Evolutionary conservation across 2,113 vertebrate genomes (phyloP), one percentile per base, ranked within the genome.

Genomic region (Pelecanoides urinatrix): DNA sequence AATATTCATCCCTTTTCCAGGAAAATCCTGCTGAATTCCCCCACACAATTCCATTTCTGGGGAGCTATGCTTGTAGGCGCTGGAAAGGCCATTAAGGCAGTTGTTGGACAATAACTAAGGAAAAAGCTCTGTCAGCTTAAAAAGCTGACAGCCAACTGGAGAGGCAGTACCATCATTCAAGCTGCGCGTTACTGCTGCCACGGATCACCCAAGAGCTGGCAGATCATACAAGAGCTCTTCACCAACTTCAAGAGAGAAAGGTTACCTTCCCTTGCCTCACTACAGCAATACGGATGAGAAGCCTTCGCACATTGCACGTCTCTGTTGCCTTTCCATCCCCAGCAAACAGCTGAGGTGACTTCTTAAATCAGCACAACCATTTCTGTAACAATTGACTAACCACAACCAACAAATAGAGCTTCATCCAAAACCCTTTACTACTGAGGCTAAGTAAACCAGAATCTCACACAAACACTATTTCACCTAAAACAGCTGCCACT

Each of bases 1-100:
- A 78, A 55, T 70, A 74, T 5, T 53, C 76, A 85, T 65, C 62
- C 70, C 62, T 90, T 91, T 70, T 53, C 66, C 81, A 90, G 86
- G 74, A 82, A 79, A 49, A 81, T 91, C 16, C 9, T 94, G 61
- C 87, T 86, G 62, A 94, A 63, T 29, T 91, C 70, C 86, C 88
- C 29, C 61, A 44, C 50, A 58, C 34, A 62, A 7, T 45, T 82
- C 62, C 79, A 62, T 83, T 81, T 90, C 79, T 30, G 65, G 52
- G 93, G 63, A 83, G 79, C 78, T 84, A 25, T 1, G 18, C 40
- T 45, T 49, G 49, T 1, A 70, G 89, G 86, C 16, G 9, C 91
- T 78, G 87, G 77, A 82, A 89, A 73, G 89, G 84, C 92, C 86
- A n/a, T 72, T 66, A 79, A 88, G 87, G 86, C 95, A 78, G 65